Conservation (phyloP, 1,140 invertebrate genomes). For the Plutomurus gul region DNA sequence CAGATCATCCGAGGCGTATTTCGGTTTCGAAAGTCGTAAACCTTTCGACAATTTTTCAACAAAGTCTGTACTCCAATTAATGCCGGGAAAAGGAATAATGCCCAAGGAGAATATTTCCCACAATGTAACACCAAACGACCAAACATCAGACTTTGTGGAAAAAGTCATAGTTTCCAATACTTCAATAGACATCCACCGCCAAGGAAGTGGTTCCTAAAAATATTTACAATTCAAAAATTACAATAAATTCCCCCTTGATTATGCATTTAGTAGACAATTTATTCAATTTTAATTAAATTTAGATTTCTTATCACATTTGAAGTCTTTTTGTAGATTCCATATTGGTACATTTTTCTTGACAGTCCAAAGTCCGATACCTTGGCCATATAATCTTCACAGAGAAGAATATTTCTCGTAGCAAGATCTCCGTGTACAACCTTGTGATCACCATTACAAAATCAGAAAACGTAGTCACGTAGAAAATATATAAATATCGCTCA, state of each 20-base stretch:
- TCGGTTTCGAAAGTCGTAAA: slow-evolving; percentile 27
- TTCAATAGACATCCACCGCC: slow-evolving; percentile 63
- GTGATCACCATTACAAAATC: too few relatives aligned
- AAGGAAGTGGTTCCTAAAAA: slow-evolving; percentile 57
- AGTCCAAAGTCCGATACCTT: slow-evolving; percentile 16
- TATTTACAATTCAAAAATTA: neutral
- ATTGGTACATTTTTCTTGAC: neutral
- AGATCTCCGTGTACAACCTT: slow-evolving; percentile 11
- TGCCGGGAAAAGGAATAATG: slow-evolving; percentile 34
- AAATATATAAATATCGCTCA: too few relatives aligned
- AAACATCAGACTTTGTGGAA: slow-evolving; percentile 59
- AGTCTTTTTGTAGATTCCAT: too few relatives aligned
- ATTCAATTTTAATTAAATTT: neutral
- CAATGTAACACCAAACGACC: slow-evolving; percentile 66
- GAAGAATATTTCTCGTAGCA: neutral
- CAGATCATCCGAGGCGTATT: neutral
- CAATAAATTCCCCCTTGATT: too few relatives aligned
- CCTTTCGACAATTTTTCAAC: neutral
- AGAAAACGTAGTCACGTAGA: too few relatives aligned
- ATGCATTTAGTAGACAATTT: neutral
- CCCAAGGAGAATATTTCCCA: slow-evolving; percentile 67
- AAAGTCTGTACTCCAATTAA: slow-evolving; percentile 37
- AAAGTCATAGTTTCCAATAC: slow-evolving; percentile 57
- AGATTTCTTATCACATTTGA: neutral
- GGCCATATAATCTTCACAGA: neutral